Evolutionary conservation across 2,113 vertebrate species (phyloP), one percentile per base, ranked within the genome.

Genomic region (Alexandromys fortis): DNA sequence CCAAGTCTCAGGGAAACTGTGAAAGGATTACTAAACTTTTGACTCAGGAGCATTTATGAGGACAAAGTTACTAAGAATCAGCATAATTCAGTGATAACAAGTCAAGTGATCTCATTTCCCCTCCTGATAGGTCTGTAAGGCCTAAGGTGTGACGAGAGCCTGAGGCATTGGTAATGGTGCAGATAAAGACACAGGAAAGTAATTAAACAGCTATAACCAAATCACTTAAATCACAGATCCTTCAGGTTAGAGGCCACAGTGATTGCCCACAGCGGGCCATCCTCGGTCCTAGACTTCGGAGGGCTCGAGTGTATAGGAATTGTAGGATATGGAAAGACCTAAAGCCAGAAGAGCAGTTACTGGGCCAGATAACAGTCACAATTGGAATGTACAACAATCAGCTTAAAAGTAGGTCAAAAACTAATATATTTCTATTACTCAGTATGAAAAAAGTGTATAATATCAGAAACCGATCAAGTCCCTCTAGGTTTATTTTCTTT

Each of bases 41-140:
- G n/a, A 92, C 76, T 90, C 73, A 30, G 35, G 42, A 94, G 4
- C 65, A 33, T 86, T 86, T 90, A 26, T 90, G 49, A 93, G 45
- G 47, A 86, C 76, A 63, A 91, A 17, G 19, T 82, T 88, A 92
- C 73, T 68, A 78, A 82, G 30, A 93, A 81, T 85, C 67, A 94
- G 81, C 58, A 82, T 85, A 94, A 86, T 73, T 91, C 22, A 72
- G 47, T 38, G 24, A 90, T 30, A 87, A 61, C 47, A 93, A 96
- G 92, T 35, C 33, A 78, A 76, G 86, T 81, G 49, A 47, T 89
- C 77, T 97, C 79, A 90, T 91, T 93, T 96, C 45, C 83, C 87
- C 22, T 96, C 89, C 90, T 81, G 89, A 92, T 92, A 85, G 79
- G 10, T 72, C 90, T 86, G 67, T 68, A 81, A 89, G 63, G 73